phyloP scores from a whole-genome alignment of 1,140 invertebrate genomes.

The Oncopodura yosiiana region DNA sequence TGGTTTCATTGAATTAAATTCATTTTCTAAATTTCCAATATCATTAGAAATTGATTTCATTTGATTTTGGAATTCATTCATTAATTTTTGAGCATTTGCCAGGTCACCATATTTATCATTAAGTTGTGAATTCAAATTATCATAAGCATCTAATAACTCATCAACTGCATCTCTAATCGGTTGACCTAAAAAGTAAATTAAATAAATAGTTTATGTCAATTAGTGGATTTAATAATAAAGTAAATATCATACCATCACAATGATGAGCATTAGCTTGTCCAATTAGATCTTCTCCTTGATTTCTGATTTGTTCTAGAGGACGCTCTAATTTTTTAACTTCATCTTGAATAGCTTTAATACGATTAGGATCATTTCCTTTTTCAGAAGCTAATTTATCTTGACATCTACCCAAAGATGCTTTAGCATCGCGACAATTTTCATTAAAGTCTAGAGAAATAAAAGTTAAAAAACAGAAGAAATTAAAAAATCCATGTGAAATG shows the following conservation, averaged over 20 bases:
- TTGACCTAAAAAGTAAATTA: too few species aligned
- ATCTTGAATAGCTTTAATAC: slow-evolving; percentile 64
- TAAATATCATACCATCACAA: slow-evolving; percentile 61
- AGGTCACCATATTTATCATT: slow-evolving; percentile 68
- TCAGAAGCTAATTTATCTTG: slow-evolving; percentile 76
- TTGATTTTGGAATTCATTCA: slow-evolving; percentile 76
- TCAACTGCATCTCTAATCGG: slow-evolving; percentile 69
- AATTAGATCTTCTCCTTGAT: slow-evolving; percentile 62
- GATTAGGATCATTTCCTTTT: slow-evolving; percentile 67
- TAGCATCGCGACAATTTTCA: slow-evolving; percentile 70
- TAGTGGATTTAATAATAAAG: too few species aligned
- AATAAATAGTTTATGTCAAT: too few species aligned
- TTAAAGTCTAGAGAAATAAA: slow-evolving; percentile 64
- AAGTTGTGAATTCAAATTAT: slow-evolving; percentile 62
- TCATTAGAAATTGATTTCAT: slow-evolving; percentile 66
- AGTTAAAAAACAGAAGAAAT: background rate
- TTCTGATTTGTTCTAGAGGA: slow-evolving; percentile 59
- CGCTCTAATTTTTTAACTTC: slow-evolving; percentile 64
- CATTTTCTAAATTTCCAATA: slow-evolving; percentile 66
- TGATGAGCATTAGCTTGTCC: slow-evolving; percentile 50
- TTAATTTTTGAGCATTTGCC: slow-evolving; percentile 74
- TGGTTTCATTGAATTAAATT: slow-evolving; percentile 72
- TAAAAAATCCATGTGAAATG: background rate
- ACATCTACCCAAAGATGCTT: slow-evolving; percentile 68
- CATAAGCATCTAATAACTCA: slow-evolving; percentile 63